Evolutionary conservation across 2,888 invertebrate genomes (phyloP).

Genomic region (Blomia tropicalis): DNA sequence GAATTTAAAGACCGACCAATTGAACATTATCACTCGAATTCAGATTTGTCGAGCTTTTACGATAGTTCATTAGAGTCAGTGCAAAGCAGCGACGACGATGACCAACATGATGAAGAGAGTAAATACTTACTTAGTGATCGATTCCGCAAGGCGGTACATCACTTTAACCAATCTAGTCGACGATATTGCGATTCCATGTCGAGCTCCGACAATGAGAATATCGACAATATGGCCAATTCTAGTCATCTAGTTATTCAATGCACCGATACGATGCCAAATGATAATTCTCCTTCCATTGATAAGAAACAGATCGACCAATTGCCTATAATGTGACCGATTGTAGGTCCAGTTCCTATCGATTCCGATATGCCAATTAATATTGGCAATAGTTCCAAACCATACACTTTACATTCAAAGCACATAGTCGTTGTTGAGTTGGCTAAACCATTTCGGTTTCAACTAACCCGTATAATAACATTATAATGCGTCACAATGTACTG

Average conservation of each 20-base stretch:
- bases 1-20: background rate
- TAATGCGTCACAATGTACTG: too few relatives aligned
- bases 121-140: background rate
- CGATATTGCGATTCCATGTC: slow-evolving; percentile 3
- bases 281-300: too few relatives aligned
- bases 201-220: background rate
- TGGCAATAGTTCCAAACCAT: too few relatives aligned
- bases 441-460: too few relatives aligned
- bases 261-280: too few relatives aligned
- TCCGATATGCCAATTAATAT: too few relatives aligned
- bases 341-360: too few relatives aligned
- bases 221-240: background rate
- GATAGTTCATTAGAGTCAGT: background rate
- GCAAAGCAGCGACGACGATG: background rate
- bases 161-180: slow-evolving; percentile 8
- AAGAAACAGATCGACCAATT: too few relatives aligned
- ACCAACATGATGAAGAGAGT: background rate
- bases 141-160: slow-evolving; percentile 1
- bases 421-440: too few relatives aligned
- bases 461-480: too few relatives aligned
- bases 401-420: background rate
- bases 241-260: too few relatives aligned
- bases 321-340: too few relatives aligned
- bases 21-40: background rate
- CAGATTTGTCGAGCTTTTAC: background rate